Evolutionary conservation across 2,113 vertebrate species (phyloP).

Genomic region (Dicentrarchus labrax): DNA sequence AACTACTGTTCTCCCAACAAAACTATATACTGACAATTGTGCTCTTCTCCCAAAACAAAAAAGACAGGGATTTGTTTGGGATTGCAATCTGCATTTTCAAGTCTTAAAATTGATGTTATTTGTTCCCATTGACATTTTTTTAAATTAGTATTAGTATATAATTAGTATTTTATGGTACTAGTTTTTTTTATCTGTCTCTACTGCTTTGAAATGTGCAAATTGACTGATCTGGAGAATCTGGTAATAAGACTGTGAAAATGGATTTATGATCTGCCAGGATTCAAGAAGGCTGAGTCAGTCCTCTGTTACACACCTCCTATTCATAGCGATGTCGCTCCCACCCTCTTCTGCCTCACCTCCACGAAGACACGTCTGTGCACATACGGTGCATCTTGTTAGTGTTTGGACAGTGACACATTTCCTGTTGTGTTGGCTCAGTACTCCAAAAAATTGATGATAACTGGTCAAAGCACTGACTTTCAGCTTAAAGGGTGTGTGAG

Average conservation of each 20-base stretch:
- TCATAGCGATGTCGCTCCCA: conserved; percentile 47
- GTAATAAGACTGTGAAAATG: neutral
- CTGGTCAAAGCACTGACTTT: neutral
- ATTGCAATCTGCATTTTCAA: neutral
- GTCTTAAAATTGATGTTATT: neutral
- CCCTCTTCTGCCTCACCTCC: conserved; percentile 3
- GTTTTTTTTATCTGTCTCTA: neutral
- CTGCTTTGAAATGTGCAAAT: neutral
- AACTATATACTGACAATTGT: neutral
- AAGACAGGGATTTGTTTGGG: neutral
- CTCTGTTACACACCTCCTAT: conserved; percentile 51
- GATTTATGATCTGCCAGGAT: neutral
- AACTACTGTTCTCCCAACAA: neutral
- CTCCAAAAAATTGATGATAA: neutral
- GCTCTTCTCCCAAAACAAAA: neutral
- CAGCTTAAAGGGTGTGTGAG: neutral
- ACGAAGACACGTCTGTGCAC: conserved; percentile 28
- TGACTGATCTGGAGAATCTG: neutral
- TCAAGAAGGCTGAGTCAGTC: conserved; percentile 34
- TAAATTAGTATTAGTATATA: too few relatives aligned
- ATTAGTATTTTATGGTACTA: neutral
- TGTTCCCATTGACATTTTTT: too few relatives aligned
- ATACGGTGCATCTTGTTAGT: neutral
- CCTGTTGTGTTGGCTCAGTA: neutral
- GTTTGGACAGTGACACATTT: neutral